Evolutionary conservation across 2,888 invertebrate genomes (phyloP).

Genomic region (Molanna angustata): DNA sequence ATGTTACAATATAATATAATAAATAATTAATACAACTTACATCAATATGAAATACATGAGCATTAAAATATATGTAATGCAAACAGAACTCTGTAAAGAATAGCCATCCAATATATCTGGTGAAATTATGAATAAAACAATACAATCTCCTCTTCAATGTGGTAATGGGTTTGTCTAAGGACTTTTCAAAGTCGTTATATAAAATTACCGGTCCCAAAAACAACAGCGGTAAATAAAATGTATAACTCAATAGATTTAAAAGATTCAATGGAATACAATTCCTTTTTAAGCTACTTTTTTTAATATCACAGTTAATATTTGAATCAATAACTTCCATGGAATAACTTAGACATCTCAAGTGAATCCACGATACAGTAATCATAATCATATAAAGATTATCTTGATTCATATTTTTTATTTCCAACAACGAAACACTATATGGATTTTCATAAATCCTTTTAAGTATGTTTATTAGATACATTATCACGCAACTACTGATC

Average conservation of each 20-base stretch:
- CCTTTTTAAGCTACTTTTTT: background rate
- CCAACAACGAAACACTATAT: conserved; percentile 48
- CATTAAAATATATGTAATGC: conserved; percentile 81
- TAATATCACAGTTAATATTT: background rate
- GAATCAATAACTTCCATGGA: conserved; percentile 56
- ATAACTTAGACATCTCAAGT: conserved; percentile 74
- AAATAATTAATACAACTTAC: conserved; percentile 41
- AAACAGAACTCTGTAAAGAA: conserved; percentile 66
- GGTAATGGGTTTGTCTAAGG: conserved; percentile 39
- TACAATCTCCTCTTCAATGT: conserved; percentile 41
- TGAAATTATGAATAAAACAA: conserved; percentile 48
- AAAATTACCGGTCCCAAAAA: conserved; percentile 82
- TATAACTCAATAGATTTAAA: conserved; percentile 65
- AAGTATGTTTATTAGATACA: conserved; percentile 53
- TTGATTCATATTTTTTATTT: conserved; percentile 46
- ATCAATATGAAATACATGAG: conserved; percentile 65
- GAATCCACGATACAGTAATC: conserved; percentile 66
- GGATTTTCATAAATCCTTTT: conserved; percentile 47
- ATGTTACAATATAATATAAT: too few relatives aligned
- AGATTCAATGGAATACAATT: conserved; percentile 35
- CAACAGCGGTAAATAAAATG: conserved; percentile 79
- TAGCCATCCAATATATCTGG: conserved; percentile 65
- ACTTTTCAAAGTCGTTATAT: conserved; percentile 65
- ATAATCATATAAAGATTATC: conserved; percentile 56
- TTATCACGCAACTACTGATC: conserved; percentile 35